phyloP scores from a whole-genome alignment of 2,888 invertebrate genomes.

The Pollenia griseotomentosa region DNA sequence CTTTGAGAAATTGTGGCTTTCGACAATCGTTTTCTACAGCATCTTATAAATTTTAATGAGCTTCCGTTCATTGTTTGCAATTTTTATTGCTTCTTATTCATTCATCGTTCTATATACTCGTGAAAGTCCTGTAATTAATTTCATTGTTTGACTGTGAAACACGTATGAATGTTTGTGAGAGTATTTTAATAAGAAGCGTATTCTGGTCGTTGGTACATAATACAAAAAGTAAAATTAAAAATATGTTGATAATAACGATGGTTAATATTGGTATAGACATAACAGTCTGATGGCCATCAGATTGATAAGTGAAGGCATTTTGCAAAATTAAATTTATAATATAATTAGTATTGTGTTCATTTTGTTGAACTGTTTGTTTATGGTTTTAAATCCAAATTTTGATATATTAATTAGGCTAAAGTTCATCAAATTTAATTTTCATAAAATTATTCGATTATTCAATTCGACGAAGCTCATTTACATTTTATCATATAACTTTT shows the following conservation, averaged over 20 bases:
- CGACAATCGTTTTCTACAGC: conserved; percentile 7
- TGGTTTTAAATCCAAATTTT: no score
- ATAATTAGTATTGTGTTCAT: no score
- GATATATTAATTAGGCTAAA: no score
- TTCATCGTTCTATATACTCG: neutral
- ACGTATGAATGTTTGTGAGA: neutral
- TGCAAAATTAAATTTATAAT: no score
- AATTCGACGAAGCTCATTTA: no score
- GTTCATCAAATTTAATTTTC: no score
- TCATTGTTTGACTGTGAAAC: neutral
- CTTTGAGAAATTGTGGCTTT: neutral
- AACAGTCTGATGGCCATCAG: neutral
- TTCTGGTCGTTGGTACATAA: neutral
- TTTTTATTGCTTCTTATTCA: conserved; percentile 7
- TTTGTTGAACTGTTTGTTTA: no score
- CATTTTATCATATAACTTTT: no score
- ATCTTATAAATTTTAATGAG: conserved; percentile 40
- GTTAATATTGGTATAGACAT: neutral
- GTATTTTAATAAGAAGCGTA: neutral
- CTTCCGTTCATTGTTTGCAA: conserved; percentile 11
- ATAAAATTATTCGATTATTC: no score
- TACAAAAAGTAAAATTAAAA: conserved; percentile 4
- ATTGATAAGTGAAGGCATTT: neutral
- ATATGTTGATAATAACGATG: neutral
- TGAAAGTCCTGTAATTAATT: neutral